phyloP scores from a whole-genome alignment of 2,113 vertebrate genomes.

The Galemys pyrenaicus region DNA sequence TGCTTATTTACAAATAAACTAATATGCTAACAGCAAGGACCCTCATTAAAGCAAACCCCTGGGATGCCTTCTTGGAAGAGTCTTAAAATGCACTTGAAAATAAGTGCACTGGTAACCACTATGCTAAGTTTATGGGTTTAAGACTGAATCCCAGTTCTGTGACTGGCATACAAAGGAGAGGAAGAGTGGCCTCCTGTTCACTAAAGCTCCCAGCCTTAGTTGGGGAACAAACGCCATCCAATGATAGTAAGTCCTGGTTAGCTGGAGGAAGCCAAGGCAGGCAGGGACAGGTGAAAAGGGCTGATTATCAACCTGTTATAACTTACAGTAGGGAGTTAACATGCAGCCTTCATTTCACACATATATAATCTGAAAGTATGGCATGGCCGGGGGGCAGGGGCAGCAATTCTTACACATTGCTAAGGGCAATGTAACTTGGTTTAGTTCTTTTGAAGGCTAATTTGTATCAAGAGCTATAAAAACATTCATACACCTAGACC shows the following conservation, averaged over 20 bases:
- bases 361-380: not conserved
- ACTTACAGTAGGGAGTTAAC: not conserved
- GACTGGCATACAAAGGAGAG: not conserved
- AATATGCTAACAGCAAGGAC: not conserved
- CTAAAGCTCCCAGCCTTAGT: not conserved
- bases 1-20: constrained; percentile 58
- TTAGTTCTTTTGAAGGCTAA: constrained; percentile 41
- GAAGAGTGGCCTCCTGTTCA: not conserved
- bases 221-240: not conserved
- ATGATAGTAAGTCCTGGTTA: not conserved
- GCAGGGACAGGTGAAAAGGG: not conserved
- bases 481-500: not conserved
- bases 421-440: not conserved
- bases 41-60: not conserved
- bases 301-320: not conserved
- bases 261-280: not conserved
- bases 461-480: constrained; percentile 60
- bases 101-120: not conserved
- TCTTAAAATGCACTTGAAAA: constrained; percentile 37
- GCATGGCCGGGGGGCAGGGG: not conserved
- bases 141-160: constrained; percentile 19
- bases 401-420: not conserved
- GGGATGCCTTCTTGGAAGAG: not conserved
- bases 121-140: not conserved
- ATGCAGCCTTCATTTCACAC: not conserved